Evolutionary conservation across 2,797 vertebrate species (phyloP), one percentile per base, ranked within the genome.

Genomic region (Microctenopoma stevenorrisi): DNA sequence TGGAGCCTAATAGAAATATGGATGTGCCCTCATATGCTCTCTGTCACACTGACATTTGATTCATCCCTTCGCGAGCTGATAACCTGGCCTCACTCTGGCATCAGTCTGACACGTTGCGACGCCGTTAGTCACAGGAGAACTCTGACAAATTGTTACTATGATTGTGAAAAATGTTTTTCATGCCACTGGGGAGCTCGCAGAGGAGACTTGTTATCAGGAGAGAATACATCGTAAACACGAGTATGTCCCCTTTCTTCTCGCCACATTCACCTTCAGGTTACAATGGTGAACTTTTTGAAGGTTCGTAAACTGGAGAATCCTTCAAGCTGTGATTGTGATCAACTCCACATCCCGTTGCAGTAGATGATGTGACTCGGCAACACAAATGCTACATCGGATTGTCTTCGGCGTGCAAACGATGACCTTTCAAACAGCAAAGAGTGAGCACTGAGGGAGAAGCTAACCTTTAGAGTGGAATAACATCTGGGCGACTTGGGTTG

Each of bases 391-490:
- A 64, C 74, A 77, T 85, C 83, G 81, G 78, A 86, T 74, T 74
- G 54, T 89, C 78, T 59, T 63, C 71, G 51, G 75, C 80, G 72
- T 84, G 80, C 79, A 76, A 86, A 89, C 74, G 63, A 82, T 77
- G 82, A 90, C 90, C 85, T 92, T 91, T 88, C 43, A 70, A 64
- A 78, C 46, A 56, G 76, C 71, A 87, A 78, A 80, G 77, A 82
- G 54, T 55, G 77, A 70, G 79, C 67, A 28, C 57, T 51, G 55
- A 77, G 86, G 82, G 81, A 85, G 30, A 85, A 47, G 50, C 72
- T 88, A 71, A 88, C 88, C 87, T 90, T 91, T 80, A 35, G 37
- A 67, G 78, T 63, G 72, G n/a, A 80, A 82, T 78, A 81, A 84
- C 85, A 87, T 85, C 84, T 82, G 85, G 76, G 60, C 51, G 30